Conservation (phyloP, 1,140 invertebrate genomes). For the Penaeus japonicus region DNA sequence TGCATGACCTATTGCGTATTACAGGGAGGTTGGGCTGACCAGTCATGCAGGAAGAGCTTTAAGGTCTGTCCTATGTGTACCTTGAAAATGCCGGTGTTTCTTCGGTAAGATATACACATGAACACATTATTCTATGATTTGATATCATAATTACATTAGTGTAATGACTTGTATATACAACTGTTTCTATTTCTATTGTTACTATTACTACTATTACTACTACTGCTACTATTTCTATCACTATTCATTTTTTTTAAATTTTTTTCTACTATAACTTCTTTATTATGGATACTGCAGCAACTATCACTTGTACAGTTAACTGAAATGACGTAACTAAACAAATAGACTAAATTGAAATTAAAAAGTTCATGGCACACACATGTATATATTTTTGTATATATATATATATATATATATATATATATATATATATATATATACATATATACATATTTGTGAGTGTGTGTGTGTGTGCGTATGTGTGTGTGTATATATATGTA, state of each 20-base stretch:
- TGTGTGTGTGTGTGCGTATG: neutral
- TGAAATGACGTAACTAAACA: neutral
- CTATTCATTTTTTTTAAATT: too few species aligned
- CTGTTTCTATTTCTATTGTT: too few species aligned
- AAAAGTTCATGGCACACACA: too few species aligned
- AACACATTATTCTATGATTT: neutral
- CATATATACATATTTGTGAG: neutral
- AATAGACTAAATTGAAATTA: neutral
- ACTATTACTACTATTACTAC: too few species aligned
- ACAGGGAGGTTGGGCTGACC: slow-evolving; percentile 30
- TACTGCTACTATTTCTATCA: too few species aligned
- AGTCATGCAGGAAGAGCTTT: slow-evolving; percentile 39
- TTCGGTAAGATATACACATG: slow-evolving; percentile 10
- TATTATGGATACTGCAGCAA: too few species aligned
- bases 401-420: neutral
- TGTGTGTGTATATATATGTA: too few species aligned
- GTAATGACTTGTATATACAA: too few species aligned
- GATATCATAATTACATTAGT: too few species aligned
- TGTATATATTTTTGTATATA: too few species aligned
- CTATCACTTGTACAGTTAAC: too few species aligned
- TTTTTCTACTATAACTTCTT: too few species aligned
- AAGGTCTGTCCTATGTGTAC: slow-evolving; percentile 38
- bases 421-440: neutral
- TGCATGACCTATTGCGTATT: neutral
- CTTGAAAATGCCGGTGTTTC: slow-evolving; percentile 22